Conservation (phyloP, 2,888 invertebrate species). For the Eremobia ochroleuca region DNA sequence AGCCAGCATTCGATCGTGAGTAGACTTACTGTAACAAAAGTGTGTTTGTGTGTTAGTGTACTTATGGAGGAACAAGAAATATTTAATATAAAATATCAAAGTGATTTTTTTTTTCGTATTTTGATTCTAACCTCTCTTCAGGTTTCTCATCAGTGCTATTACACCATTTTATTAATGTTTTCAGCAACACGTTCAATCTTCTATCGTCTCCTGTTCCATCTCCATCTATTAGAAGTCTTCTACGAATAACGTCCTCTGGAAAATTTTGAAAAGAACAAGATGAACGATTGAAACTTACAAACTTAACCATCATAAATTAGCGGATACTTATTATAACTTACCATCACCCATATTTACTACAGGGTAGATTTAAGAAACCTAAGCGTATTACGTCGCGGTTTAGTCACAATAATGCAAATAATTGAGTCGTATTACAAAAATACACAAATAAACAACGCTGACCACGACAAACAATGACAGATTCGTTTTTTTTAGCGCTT, state of each 20-base stretch:
- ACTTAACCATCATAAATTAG: not conserved
- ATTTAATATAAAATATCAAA: not conserved
- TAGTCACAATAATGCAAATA: not conserved
- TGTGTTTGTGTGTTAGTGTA: not conserved
- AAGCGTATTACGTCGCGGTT: not conserved
- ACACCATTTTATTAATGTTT: conserved; percentile 96
- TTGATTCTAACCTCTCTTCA: conserved; percentile 91
- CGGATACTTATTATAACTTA: conserved; percentile 44
- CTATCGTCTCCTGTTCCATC: conserved; percentile 99
- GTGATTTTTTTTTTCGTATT: not conserved
- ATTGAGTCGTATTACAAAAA: not conserved
- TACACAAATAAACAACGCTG: conserved; percentile 23
- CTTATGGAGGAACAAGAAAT: not conserved
- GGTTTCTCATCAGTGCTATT: conserved; percentile 92
- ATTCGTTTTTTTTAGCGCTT: not conserved
- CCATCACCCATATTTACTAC: conserved; percentile 73
- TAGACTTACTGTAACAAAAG: conserved; percentile 90
- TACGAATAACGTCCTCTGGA: conserved; percentile 97
- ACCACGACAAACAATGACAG: not conserved
- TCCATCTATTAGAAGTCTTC: conserved; percentile 98
- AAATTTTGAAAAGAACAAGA: conserved; percentile 49
- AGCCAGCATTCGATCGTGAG: conserved; percentile 95
- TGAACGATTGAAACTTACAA: not conserved
- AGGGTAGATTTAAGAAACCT: not conserved
- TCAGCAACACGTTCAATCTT: conserved; percentile 95